Base-by-base conservation (phyloP, 2,888 invertebrate species). In the Sesia bembeciformis region DNA sequence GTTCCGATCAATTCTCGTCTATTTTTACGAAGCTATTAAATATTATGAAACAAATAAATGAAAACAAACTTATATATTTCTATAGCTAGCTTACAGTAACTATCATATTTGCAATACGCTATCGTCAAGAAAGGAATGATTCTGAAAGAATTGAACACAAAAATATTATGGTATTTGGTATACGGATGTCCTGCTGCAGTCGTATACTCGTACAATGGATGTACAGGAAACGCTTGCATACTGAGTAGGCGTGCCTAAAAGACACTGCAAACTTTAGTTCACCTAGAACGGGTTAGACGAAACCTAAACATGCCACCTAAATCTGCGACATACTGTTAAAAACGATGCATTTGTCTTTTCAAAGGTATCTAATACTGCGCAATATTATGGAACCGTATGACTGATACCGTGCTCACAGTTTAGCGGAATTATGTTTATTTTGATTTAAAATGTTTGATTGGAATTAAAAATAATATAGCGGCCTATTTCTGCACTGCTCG, bases 241-340 rank as follows among this genome's bases (percentile, higher is more conserved):
- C 87, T 85, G 85, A 89, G 82, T 83, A 87, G 85, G 79, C 86
- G 84, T 83, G 81, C 87, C 85, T 87, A 86, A 87, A 88, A 89
- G 87, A 88, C 84, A 88, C 83, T 86, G 85, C 85, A 81, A 88
- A 82, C 81, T 87, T 82, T 81, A 80, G 78, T 79, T 81, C 78
- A 84, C 82, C 78, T 82, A 84, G 80, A 77, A 69, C 68, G 81
- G 86, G 84, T 84, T 87, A 86, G 81, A 82, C 81, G 74, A 85
- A 88, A 86, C 80, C 81, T 82, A 65, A 84, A 83, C 81, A 81
- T 84, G 81, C 84, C 77, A 84, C 77, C 78, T 82, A 78, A 84
- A 85, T 84, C 79, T 81, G 78, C 74, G 72, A 78, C 77, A 78
- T 78, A 79, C 76, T 69, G 73, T 70, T 75, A 71, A 41, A 42